A percentile compares a stretch with the other conserved stretches of the same genome.
These are phyloP conservation scores for Leuciscus idus DNA, from an alignment of 2,113 vertebrate species.

Conservation along the genomic window DNA sequence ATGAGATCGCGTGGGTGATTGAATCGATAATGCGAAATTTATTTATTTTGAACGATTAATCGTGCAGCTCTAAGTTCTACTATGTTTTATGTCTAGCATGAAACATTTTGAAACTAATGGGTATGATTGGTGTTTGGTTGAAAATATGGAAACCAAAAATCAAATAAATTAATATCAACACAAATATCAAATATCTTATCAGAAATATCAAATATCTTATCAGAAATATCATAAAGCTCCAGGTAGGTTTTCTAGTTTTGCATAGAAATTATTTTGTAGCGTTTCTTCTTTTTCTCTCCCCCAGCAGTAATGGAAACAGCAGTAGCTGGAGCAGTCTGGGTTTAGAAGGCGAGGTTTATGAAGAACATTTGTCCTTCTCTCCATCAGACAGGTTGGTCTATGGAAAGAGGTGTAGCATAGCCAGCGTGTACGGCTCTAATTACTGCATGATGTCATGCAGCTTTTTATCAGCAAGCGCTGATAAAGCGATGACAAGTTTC, in stretches of 20 bases:
- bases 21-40: too few relatives aligned
- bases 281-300: slow-evolving; percentile 81
- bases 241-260: neutral
- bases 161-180: neutral
- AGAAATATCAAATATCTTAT: neutral
- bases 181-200: neutral
- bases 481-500: slow-evolving; percentile 28
- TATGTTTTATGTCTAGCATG: neutral
- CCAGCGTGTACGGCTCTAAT: slow-evolving; percentile 60
- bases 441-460: slow-evolving; percentile 83
- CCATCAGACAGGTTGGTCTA: slow-evolving; percentile 97
- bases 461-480: slow-evolving; percentile 66
- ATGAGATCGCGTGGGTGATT: too few relatives aligned
- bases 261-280: slow-evolving; percentile 36
- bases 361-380: slow-evolving; percentile 97
- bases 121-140: neutral
- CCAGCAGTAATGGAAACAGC: slow-evolving; percentile 99
- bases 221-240: neutral
- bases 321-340: slow-evolving; percentile 99
- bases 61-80: too few relatives aligned
- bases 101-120: neutral
- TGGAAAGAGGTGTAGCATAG: slow-evolving; percentile 57
- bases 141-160: neutral
- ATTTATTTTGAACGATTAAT: too few relatives aligned
- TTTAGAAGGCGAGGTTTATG: slow-evolving; percentile 97